A percentile compares a stretch with the other conserved stretches of the same genome.
phyloP scores from a whole-genome alignment of 1,140 invertebrate species.

The Dinothrombium tinctorium region DNA sequence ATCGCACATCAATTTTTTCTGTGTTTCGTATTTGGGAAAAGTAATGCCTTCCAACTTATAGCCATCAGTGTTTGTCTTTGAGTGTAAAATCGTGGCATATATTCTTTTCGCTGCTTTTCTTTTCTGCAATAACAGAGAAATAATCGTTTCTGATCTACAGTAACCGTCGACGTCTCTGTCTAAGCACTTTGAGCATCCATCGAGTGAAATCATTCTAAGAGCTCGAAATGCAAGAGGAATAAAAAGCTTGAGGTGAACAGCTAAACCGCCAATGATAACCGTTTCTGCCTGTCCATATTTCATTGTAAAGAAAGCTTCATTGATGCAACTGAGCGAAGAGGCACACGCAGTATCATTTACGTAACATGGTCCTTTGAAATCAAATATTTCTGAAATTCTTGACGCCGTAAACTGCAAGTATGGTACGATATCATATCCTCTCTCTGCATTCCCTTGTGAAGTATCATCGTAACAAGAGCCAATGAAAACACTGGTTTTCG shows the following conservation, averaged over 20 bases:
- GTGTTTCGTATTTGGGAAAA: constrained; percentile 13
- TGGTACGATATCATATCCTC: constrained; percentile 14
- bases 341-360: constrained; percentile 20
- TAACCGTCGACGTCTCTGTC: background rate
- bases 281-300: background rate
- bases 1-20: constrained; percentile 19
- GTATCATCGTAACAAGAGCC: constrained; percentile 26
- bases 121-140: constrained; percentile 1
- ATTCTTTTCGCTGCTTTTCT: constrained; percentile 18
- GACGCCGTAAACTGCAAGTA: constrained; percentile 76
- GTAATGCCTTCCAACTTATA: constrained; percentile 29
- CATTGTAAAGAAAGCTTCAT: background rate
- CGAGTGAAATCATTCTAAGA: background rate
- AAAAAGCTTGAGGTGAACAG: constrained; percentile 53
- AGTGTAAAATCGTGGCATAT: constrained; percentile 37
- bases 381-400: constrained; percentile 79
- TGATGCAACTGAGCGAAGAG: background rate
- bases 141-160: constrained; percentile 1
- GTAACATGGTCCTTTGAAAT: constrained; percentile 69
- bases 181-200: background rate
- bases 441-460: constrained; percentile 8
- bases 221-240: background rate
- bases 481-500: constrained; percentile 65
- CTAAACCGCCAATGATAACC: constrained; percentile 24
- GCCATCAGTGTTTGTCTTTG: constrained; percentile 67